Evolutionary conservation across 2,113 vertebrate genomes (phyloP), one percentile per base, ranked within the genome.

Genomic region (Riparia riparia): DNA sequence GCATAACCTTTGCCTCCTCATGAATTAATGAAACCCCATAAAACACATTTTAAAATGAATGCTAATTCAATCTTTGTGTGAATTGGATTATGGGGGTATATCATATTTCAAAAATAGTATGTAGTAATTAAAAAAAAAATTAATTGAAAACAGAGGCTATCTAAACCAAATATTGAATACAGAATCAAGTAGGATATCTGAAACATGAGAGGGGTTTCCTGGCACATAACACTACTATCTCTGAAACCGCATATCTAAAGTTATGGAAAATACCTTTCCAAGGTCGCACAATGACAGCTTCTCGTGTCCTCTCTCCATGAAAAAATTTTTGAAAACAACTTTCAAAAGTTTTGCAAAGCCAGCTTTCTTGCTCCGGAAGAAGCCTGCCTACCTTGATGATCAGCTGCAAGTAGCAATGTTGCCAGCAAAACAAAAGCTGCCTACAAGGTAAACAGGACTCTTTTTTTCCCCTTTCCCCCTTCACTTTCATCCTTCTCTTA

Each of bases 11-110:
- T 95, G 61, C 21, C 73, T 93, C 25, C 57, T 57, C 45, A n/a
- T 82, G 86, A 86, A 91, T 83, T 88, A 95, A 91, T 63, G 82
- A 95, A 94, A 76, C 41, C 24, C 39, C 41, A 51, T 72, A 85
- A 93, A 93, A 68, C 44, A 85, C 22, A 82, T 60, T 90, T 93
- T 34, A 44, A 90, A 90, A 85, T 71, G 4, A 93, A 74, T 66
- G 20, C 18, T 85, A 76, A 90, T 57, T 82, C 44, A 51, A 49
- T 82, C 32, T 64, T 63, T 89, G 74, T 90, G 31, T 94, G 82
- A 79, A 37, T 42, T 87, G 25, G 57, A 65, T 93, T 85, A 90
- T 37, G 17, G 20, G 9, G 5, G 5, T 82, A 42, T 73, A 70
- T 82, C 7, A 17, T 58, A 79, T 82, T 87, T 91, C 32, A 78